Evolutionary conservation across 1,140 invertebrate genomes (phyloP).

Genomic region (Trichonephila inaurata): DNA sequence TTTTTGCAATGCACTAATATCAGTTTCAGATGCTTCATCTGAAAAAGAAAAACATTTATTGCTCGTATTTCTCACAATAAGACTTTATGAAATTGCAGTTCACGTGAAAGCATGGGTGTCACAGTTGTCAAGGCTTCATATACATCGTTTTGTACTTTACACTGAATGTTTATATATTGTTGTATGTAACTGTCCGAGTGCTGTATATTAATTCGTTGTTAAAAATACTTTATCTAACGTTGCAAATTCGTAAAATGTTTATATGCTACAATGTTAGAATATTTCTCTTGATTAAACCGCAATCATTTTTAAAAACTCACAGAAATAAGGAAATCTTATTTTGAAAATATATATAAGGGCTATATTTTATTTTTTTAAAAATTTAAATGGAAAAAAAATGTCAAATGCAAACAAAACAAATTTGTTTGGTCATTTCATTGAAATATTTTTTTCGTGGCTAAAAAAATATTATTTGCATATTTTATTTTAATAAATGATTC

Average conservation of each 20-base stretch:
- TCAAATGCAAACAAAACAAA: too few relatives aligned
- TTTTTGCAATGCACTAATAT: neutral
- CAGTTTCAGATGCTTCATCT: neutral
- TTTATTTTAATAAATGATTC: too few relatives aligned
- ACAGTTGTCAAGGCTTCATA: constrained; percentile 41
- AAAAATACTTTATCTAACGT: constrained; percentile 51
- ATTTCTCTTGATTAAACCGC: neutral
- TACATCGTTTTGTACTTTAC: constrained; percentile 61
- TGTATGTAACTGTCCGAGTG: constrained; percentile 53
- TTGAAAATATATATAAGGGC: too few relatives aligned
- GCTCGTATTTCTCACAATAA: neutral
- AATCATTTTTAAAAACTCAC: too few relatives aligned
- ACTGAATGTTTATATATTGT: constrained; percentile 66
- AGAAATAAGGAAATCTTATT: too few relatives aligned
- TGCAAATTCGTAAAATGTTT: constrained; percentile 13
- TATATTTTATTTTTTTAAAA: too few relatives aligned
- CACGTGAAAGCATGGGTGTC: neutral
- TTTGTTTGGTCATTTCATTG: too few relatives aligned
- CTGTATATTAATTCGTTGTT: constrained; percentile 46
- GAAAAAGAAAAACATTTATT: neutral
- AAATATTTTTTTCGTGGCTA: too few relatives aligned
- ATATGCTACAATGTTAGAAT: neutral
- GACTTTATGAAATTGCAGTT: neutral
- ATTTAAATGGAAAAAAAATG: too few relatives aligned
- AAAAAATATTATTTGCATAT: too few relatives aligned